These are phyloP conservation scores for Calephelis nemesis DNA, from an alignment of 1,140 invertebrate species.

Conservation along the genomic window DNA sequence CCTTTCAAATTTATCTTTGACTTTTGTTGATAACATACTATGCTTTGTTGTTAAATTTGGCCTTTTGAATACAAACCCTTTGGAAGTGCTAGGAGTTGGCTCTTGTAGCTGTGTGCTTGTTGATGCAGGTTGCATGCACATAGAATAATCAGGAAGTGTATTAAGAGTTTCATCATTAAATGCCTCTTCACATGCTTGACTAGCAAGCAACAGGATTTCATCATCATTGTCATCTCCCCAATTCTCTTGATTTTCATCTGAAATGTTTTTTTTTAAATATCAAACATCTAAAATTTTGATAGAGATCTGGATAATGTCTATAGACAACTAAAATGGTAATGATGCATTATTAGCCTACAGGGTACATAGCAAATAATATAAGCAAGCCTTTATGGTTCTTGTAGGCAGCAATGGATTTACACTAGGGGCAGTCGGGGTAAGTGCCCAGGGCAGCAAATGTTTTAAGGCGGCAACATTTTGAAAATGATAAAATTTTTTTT, in stretches of 20 bases:
- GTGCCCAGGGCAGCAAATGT: too few species aligned
- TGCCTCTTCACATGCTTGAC: slow-evolving; percentile 69
- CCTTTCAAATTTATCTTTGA: slow-evolving; percentile 52
- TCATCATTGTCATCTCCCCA: slow-evolving; percentile 73
- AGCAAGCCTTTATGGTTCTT: too few species aligned
- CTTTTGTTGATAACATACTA: slow-evolving; percentile 42
- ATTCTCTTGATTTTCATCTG: slow-evolving; percentile 36
- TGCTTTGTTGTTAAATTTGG: slow-evolving; percentile 36
- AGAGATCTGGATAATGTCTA: too few species aligned
- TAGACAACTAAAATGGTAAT: too few species aligned
- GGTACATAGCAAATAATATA: too few species aligned
- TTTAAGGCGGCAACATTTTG: too few species aligned
- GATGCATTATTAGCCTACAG: too few species aligned
- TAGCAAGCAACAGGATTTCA: slow-evolving; percentile 67
- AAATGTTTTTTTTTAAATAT: background rate
- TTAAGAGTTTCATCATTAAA: slow-evolving; percentile 45
- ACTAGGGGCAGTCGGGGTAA: too few species aligned
- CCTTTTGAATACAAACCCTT: slow-evolving; percentile 57
- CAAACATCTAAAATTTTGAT: slow-evolving; percentile 21
- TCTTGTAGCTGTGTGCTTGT: slow-evolving; percentile 54
- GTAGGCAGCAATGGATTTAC: too few species aligned
- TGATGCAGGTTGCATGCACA: slow-evolving; percentile 57
- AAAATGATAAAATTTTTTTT: too few species aligned
- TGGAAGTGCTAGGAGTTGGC: slow-evolving; percentile 47
- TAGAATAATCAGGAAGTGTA: slow-evolving; percentile 46